Evolutionary conservation across 2,113 vertebrate genomes (phyloP).

Genomic region (Pelusios castaneus): DNA sequence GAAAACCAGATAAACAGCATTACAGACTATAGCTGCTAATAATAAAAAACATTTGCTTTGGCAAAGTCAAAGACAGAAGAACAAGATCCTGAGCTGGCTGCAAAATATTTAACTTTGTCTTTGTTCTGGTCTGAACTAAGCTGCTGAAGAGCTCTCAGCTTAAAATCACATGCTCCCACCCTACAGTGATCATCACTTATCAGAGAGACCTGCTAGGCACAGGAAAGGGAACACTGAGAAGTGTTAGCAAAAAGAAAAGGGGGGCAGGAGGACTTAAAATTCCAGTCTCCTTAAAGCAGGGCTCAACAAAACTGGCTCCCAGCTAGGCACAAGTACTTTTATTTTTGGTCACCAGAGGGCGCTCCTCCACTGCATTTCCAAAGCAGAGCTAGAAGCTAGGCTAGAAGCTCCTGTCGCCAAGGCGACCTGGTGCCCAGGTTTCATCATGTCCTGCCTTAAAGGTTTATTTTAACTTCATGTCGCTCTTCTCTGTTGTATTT

Average conservation of each 20-base stretch:
- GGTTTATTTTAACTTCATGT: not conserved
- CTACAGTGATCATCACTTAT: not conserved
- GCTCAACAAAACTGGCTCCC: too few species aligned
- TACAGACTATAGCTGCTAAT: not conserved
- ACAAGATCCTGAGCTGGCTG: not conserved
- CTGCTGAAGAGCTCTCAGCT: not conserved
- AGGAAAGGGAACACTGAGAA: not conserved
- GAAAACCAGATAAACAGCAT: not conserved
- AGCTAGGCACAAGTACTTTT: too few species aligned
- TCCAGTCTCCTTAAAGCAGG: not conserved
- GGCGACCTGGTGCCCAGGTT: too few species aligned
- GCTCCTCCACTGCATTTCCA: too few species aligned
- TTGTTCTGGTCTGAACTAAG: not conserved
- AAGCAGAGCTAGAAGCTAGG: too few species aligned
- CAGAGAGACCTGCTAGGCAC: not conserved
- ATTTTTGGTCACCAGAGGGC: too few species aligned
- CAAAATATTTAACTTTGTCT: too few species aligned
- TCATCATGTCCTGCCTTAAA: too few species aligned
- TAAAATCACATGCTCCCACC: not conserved
- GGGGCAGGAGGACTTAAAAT: too few species aligned
- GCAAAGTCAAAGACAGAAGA: too few species aligned
- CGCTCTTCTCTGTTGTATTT: not conserved
- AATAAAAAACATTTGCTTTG: not conserved
- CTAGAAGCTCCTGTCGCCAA: too few species aligned
- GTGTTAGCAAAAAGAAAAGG: not conserved